These are phyloP conservation scores for Austrolebias charrua DNA, from an alignment of 2,797 vertebrate species.

Conservation along the genomic window DNA sequence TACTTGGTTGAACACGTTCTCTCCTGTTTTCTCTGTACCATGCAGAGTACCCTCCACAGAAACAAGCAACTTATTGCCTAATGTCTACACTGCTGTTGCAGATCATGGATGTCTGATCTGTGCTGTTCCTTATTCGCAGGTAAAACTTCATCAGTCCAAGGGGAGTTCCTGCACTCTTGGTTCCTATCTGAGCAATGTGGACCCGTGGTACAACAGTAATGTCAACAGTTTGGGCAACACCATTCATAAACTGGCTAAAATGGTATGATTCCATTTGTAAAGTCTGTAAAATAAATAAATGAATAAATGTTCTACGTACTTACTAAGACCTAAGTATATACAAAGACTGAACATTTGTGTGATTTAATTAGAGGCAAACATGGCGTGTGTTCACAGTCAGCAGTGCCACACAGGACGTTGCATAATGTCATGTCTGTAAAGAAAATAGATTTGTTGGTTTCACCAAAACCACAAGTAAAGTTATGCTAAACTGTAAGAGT, in stretches of 20 bases:
- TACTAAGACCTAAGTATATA: too few relatives aligned
- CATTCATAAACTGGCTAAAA: conserved; percentile 88
- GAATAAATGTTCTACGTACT: too few relatives aligned
- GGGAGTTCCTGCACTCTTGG: conserved; percentile 82
- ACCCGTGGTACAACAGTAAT: conserved; percentile 92
- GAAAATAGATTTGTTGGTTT: conserved; percentile 17
- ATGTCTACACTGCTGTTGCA: neutral
- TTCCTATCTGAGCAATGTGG: conserved; percentile 85
- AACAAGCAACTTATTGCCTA: too few relatives aligned
- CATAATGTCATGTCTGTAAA: conserved; percentile 3
- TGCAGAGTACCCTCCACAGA: too few relatives aligned
- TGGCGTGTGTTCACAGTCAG: too few relatives aligned
- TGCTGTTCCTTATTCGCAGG: conserved; percentile 64
- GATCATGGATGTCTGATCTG: conserved; percentile 16
- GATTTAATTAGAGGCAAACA: too few relatives aligned
- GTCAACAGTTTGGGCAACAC: conserved; percentile 84
- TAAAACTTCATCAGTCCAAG: conserved; percentile 29
- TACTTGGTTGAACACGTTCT: too few relatives aligned
- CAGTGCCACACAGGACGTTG: conserved; percentile 55
- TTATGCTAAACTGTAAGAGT: neutral
- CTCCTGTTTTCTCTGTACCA: too few relatives aligned
- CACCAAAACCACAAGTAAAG: conserved; percentile 30
- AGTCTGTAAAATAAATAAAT: neutral
- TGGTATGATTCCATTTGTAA: conserved; percentile 74
- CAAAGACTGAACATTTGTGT: too few relatives aligned